These are phyloP conservation scores for Cnemophilus loriae DNA, from an alignment of 2,113 vertebrate species.

Conservation along the genomic window DNA sequence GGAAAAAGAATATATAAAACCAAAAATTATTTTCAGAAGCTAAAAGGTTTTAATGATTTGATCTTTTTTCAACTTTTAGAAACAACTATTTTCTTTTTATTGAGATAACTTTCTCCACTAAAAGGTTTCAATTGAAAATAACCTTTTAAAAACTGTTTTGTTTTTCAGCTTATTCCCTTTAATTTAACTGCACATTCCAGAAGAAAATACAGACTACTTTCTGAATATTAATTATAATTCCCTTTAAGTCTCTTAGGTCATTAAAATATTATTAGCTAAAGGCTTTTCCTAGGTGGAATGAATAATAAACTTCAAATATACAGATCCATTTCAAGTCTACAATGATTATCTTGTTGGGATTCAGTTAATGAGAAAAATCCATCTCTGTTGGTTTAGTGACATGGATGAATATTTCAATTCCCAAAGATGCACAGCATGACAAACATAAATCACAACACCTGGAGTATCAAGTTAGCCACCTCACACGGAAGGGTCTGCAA, in stretches of 20 bases:
- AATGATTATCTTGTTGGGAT: neutral
- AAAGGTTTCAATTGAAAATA: neutral
- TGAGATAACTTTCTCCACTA: neutral
- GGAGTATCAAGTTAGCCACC: neutral
- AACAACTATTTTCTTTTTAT: neutral
- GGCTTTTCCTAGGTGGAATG: constrained; percentile 7
- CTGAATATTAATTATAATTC: constrained; percentile 19
- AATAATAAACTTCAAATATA: neutral
- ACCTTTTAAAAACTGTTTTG: neutral
- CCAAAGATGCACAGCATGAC: neutral
- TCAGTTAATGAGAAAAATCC: constrained; percentile 10
- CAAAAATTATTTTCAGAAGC: neutral
- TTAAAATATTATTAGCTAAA: constrained; percentile 43
- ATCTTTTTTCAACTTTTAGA: neutral
- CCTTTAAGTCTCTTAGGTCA: neutral
- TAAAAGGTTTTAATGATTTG: neutral
- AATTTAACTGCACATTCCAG: neutral
- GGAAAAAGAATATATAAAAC: neutral
- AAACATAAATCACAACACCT: neutral
- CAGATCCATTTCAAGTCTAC: neutral
- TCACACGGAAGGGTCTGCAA: neutral
- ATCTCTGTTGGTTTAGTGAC: neutral
- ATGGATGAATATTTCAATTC: neutral
- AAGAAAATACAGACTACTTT: neutral
- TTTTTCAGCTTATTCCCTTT: neutral